Evolutionary conservation across 2,888 invertebrate genomes (phyloP).

Genomic region (Polydrusus tereticollis): DNA sequence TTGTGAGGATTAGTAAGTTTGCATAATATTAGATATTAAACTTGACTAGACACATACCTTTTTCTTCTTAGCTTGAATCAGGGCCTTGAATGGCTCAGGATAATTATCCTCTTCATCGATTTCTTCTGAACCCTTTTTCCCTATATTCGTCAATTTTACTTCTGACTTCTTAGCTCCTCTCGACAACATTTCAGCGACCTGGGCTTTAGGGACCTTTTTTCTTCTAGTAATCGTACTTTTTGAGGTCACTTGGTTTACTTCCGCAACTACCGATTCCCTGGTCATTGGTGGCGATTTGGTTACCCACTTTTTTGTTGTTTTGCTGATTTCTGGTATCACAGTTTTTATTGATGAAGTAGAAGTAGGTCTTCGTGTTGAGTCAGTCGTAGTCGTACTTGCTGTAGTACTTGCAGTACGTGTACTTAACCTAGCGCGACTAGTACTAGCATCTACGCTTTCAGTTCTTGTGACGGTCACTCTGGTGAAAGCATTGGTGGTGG

Average conservation of each 20-base stretch:
- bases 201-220: conserved; percentile 47
- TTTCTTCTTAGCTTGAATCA: conserved; percentile 72
- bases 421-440: conserved; percentile 35
- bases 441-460: conserved; percentile 56
- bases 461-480: conserved; percentile 46
- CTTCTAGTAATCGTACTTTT: conserved; percentile 59
- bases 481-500: conserved; percentile 45
- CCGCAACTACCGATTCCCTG: conserved; percentile 62
- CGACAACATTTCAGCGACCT: conserved; percentile 46
- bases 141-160: conserved; percentile 51
- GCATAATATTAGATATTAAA: neutral
- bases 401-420: conserved; percentile 18
- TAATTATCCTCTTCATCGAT: conserved; percentile 74
- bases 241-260: conserved; percentile 63
- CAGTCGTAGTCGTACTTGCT: conserved; percentile 16
- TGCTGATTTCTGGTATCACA: conserved; percentile 37
- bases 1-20: too few species aligned
- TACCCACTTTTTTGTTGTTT: conserved; percentile 45
- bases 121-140: conserved; percentile 67
- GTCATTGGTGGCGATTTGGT: conserved; percentile 45
- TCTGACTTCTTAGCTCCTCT: conserved; percentile 58
- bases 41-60: conserved; percentile 56
- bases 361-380: conserved; percentile 44
- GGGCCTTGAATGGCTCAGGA: conserved; percentile 76
- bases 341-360: conserved; percentile 11